Base-by-base conservation (phyloP, 2,888 invertebrate genomes). In the Sympetrum striolatum region DNA sequence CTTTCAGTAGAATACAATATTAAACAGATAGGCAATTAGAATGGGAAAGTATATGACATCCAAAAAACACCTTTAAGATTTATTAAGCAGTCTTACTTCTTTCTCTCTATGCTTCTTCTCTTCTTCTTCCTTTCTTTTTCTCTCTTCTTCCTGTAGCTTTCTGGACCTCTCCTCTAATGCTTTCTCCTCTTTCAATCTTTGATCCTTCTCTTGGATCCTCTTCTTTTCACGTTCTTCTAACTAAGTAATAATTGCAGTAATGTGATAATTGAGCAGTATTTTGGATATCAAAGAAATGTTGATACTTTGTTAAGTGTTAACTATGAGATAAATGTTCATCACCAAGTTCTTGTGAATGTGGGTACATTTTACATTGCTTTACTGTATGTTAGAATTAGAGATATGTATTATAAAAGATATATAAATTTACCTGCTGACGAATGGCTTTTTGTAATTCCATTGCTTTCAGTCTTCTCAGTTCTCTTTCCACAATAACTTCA, bases 401-500 rank as follows among this genome's bases (percentile, higher is more conserved):
- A n/a, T 14, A 25, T 39, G 5, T 37, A 37, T 37, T 10, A 37
- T 6, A 39, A 35, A 44, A n/a, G 37, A n/a, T 8, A 10, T 81
- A n/a, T 81, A 22, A 12, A 4, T 44, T 81, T 91, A 93, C 93
- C 92, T 93, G 98, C 93, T 96, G 96, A 92, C 97, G 95, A 92
- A 98, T 97, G 22, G 97, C 98, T 91, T 96, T 96, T 94, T 98
- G 98, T 92, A 98, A 96, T 93, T 98, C 98, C 91, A 98, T 93
- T 0, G 98, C 98, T 93, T 97, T 96, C 91, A 97, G 96, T 44
- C 98, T 95, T 93, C 96, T 97, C 91, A 96, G 95, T 94, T 98
- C 98, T 92, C 98, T 95, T 93, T 98, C 98, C 14, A 97, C 97
- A 92, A 97, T 94, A 90, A 97, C 96, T 92, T 96, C 95, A 1